phyloP scores from a whole-genome alignment of 1,140 invertebrate genomes.

The Habropoda laboriosa region DNA sequence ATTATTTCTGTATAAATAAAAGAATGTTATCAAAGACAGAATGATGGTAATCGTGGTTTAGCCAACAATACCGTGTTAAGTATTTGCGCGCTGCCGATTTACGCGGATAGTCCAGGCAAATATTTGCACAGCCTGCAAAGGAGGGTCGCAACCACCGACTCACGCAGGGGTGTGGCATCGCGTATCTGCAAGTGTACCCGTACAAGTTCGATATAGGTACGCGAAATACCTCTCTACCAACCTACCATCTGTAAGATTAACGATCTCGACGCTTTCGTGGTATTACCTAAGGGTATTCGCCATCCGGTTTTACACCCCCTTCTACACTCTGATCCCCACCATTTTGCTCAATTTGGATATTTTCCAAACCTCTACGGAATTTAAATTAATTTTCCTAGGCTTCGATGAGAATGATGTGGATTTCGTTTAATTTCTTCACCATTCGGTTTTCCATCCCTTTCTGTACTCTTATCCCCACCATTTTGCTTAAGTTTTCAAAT shows the following conservation, averaged over 20 bases:
- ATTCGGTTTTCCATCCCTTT: too few relatives aligned
- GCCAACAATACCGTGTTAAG: background rate
- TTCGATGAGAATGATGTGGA: too few relatives aligned
- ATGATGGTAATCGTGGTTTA: background rate
- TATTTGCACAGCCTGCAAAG: background rate
- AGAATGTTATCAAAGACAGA: background rate
- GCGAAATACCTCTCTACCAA: conserved; percentile 57
- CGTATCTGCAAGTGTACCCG: conserved; percentile 45
- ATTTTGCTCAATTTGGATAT: background rate
- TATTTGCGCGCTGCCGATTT: background rate
- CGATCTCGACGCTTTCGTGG: conserved; percentile 65
- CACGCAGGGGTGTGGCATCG: conserved; percentile 36
- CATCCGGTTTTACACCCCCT: conserved; percentile 25
- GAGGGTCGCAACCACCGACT: conserved; percentile 30
- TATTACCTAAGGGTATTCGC: conserved; percentile 53
- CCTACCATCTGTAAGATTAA: conserved; percentile 70
- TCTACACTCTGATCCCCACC: conserved; percentile 21
- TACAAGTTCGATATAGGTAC: conserved; percentile 46
- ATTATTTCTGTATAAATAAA: background rate
- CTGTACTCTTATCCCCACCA: too few relatives aligned
- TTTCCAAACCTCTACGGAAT: background rate
- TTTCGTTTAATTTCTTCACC: too few relatives aligned
- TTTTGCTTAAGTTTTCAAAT: too few relatives aligned
- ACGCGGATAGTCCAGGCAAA: background rate
- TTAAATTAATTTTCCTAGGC: background rate